Base-by-base conservation (phyloP, 2,888 invertebrate species). In the Tholera decimalis region DNA sequence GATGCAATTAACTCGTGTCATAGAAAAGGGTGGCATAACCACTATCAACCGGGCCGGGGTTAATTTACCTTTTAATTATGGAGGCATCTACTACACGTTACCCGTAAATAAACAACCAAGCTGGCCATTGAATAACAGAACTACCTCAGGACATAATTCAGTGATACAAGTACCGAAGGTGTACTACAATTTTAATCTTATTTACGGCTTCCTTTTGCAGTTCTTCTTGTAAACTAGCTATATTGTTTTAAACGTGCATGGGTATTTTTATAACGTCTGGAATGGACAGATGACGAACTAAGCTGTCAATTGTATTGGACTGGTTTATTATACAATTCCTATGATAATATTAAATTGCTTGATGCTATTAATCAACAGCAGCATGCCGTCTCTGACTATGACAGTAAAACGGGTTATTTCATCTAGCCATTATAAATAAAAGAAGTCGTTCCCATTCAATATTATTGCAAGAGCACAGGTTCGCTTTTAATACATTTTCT, bases 401-500 rank as follows among this genome's bases (percentile, higher is more conserved):
- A 47, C 20, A 47, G 9, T 50, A 46, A 68, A 71, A 71, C 8
- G 22, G 20, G 13, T 24, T 39, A 39, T 28, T 46, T 39, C 51
- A 51, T 50, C 39, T 51, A 60, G 26, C 30, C 41, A 54, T 62
- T 7, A n/a, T n/a, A 49, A 13, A 72, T 43, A 26, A 59, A 44
- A 53, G 33, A 67, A 73, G 73, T 66, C 79, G 47, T 70, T 80
- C 86, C 79, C 65, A 81, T 68, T 58, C 51, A 44, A 41, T 68
- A 44, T n/a, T 76, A 70, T 68, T n/a, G n/a, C n/a, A n/a, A 66
- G 83, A 83, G 62, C 37, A 71, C 83, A 74, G 55, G 72, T 73
- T 75, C 64, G 77, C 83, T 91, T 89, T 89, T 86, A 89, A 85
- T 84, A 79, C 83, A 79, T 82, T 87, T 90, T 87, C 87, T 89